Percentiles rank a stretch among this genome's conserved stretches.
Evolutionary conservation across 2,888 invertebrate species (phyloP).

Genomic region (Nymphalis polychloros): DNA sequence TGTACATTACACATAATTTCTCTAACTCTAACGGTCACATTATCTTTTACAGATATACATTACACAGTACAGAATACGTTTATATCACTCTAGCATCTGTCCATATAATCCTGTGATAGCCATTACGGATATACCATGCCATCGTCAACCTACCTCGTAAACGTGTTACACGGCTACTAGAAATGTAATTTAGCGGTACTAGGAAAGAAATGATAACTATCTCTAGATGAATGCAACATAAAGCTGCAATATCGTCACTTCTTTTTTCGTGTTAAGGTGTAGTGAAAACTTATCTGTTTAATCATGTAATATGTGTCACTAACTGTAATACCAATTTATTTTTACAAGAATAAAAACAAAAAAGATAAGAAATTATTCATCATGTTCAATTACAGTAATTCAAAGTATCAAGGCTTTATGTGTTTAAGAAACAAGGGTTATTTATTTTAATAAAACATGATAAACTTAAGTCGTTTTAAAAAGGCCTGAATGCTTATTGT

Average conservation of each 20-base stretch:
- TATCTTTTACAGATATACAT: slow-evolving; percentile 71
- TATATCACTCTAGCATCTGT: slow-evolving; percentile 73
- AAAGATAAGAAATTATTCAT: neutral
- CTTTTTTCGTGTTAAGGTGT: slow-evolving; percentile 73
- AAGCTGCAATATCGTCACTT: slow-evolving; percentile 52
- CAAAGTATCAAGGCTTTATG: no score
- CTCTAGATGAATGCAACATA: slow-evolving; percentile 71
- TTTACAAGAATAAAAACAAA: neutral
- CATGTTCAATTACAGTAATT: no score
- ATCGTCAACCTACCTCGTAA: slow-evolving; percentile 79
- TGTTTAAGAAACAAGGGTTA: no score
- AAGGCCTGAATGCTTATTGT: no score
- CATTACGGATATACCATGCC: slow-evolving; percentile 75
- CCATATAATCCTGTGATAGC: slow-evolving; percentile 79
- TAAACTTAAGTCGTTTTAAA: no score
- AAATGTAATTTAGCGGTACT: slow-evolving; percentile 80
- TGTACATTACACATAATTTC: slow-evolving; percentile 58
- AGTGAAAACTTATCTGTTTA: slow-evolving; percentile 70
- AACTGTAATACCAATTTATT: slow-evolving; percentile 15
- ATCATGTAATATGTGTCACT: slow-evolving; percentile 46
- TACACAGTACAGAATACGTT: slow-evolving; percentile 71
- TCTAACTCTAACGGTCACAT: slow-evolving; percentile 67
- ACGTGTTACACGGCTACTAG: slow-evolving; percentile 78
- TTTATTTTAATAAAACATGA: no score
- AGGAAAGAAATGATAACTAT: slow-evolving; percentile 75